Conservation (phyloP, 2,888 invertebrate species). For the Eristalis pertinax region DNA sequence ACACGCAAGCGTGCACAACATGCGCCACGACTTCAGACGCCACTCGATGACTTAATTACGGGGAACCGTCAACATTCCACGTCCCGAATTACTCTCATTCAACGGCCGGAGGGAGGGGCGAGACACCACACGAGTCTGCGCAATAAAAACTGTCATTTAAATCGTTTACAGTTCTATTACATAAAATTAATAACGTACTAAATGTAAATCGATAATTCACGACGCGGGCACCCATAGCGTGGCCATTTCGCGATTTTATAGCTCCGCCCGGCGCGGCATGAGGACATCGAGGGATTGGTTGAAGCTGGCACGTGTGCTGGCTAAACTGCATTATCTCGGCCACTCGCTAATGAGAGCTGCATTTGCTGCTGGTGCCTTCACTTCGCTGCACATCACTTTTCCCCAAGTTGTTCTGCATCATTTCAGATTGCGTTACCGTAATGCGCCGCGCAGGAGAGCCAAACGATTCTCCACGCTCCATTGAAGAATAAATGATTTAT, state of each 20-base stretch:
- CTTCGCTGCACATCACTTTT: background rate
- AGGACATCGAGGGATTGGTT: no score
- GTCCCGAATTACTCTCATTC: background rate
- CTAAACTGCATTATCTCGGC: background rate
- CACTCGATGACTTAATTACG: background rate
- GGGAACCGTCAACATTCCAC: background rate
- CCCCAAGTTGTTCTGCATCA: slow-evolving; percentile 58
- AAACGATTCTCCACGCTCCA: slow-evolving; percentile 68
- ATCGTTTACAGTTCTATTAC: slow-evolving; percentile 9
- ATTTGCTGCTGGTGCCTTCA: background rate
- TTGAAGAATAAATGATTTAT: slow-evolving; percentile 72
- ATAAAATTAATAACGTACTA: slow-evolving; percentile 27
- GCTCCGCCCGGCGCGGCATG: background rate
- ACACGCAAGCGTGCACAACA: background rate
- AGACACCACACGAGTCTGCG: background rate
- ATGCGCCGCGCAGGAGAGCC: background rate
- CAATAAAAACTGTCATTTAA: slow-evolving; percentile 7
- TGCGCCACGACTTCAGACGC: background rate
- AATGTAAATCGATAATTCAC: slow-evolving; percentile 26
- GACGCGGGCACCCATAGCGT: background rate
- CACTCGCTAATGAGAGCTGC: slow-evolving; percentile 24
- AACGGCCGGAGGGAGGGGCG: background rate
- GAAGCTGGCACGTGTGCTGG: slow-evolving; percentile 1
- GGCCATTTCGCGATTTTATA: slow-evolving; percentile 1
- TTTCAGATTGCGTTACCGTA: slow-evolving; percentile 57